phyloP scores from a whole-genome alignment of 2,797 vertebrate species.

The Helicolenus hilgendorfi region DNA sequence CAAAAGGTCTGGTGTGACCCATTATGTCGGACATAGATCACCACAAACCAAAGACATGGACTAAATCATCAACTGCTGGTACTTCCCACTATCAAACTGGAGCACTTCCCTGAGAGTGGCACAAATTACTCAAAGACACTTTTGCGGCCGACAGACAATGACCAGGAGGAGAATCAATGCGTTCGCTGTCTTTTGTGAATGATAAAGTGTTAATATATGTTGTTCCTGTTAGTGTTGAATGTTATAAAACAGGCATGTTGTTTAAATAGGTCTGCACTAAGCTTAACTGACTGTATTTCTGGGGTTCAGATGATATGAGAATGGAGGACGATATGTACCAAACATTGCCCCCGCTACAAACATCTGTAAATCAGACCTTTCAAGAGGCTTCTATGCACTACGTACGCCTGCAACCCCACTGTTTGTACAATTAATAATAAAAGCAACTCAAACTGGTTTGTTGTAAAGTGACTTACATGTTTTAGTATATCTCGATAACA shows the following conservation, averaged over 20 bases:
- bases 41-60: conserved; percentile 81
- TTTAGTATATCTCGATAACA: neutral
- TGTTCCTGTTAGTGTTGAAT: conserved; percentile 42
- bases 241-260: conserved; percentile 29
- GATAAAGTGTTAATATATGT: conserved; percentile 52
- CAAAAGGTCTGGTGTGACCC: conserved; percentile 6
- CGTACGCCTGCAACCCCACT: conserved; percentile 48
- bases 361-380: conserved; percentile 24
- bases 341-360: neutral
- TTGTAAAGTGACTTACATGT: neutral
- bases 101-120: conserved; percentile 11
- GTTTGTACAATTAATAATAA: conserved; percentile 73
- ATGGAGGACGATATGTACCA: conserved; percentile 9
- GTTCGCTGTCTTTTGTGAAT: conserved; percentile 35
- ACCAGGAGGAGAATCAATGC: conserved; percentile 27
- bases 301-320: neutral
- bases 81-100: conserved; percentile 12
- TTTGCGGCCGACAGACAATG: conserved; percentile 20
- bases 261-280: conserved; percentile 46
- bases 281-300: conserved; percentile 27
- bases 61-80: conserved; percentile 68
- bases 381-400: conserved; percentile 58
- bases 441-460: conserved; percentile 35
- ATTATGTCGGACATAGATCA: conserved; percentile 28
- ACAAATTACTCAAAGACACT: conserved; percentile 28